phyloP scores from a whole-genome alignment of 2,888 invertebrate species.

The Chrysodeixis includens region DNA sequence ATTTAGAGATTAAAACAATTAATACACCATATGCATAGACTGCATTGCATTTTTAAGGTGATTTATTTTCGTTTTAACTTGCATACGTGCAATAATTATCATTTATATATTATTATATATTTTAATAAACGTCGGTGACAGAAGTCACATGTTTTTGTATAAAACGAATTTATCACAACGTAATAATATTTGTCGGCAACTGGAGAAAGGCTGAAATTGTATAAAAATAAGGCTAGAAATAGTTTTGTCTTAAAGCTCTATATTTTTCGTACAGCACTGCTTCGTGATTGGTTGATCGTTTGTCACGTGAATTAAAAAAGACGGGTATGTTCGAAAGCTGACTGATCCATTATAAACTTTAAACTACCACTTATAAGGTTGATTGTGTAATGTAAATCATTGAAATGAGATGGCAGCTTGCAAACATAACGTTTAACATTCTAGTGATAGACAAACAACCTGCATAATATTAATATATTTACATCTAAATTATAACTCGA shows the following conservation, averaged over 20 bases:
- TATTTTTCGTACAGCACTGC: not conserved
- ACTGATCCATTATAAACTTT: too few species aligned
- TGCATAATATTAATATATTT: not conserved
- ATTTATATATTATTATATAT: slow-evolving; percentile 63
- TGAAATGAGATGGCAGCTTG: not conserved
- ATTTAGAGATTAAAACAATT: slow-evolving; percentile 71
- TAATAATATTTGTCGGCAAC: slow-evolving; percentile 51
- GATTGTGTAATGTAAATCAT: not conserved
- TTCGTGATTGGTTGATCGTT: not conserved
- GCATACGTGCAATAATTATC: slow-evolving; percentile 71
- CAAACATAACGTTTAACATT: too few species aligned
- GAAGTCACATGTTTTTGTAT: slow-evolving; percentile 50
- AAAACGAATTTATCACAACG: slow-evolving; percentile 67
- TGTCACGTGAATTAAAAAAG: not conserved
- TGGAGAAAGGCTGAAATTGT: slow-evolving; percentile 29
- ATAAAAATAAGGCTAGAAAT: slow-evolving; percentile 46
- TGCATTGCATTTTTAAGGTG: slow-evolving; percentile 86
- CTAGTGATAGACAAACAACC: not conserved
- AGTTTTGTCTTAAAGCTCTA: slow-evolving; percentile 30
- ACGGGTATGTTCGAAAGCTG: too few species aligned
- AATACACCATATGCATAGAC: slow-evolving; percentile 85
- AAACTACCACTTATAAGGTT: not conserved
- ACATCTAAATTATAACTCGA: slow-evolving; percentile 8
- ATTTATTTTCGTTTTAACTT: slow-evolving; percentile 70
- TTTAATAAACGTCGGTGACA: slow-evolving; percentile 57